These are phyloP conservation scores for Cordylochernes scorpioides DNA, from an alignment of 2,888 invertebrate genomes.

Conservation along the genomic window DNA sequence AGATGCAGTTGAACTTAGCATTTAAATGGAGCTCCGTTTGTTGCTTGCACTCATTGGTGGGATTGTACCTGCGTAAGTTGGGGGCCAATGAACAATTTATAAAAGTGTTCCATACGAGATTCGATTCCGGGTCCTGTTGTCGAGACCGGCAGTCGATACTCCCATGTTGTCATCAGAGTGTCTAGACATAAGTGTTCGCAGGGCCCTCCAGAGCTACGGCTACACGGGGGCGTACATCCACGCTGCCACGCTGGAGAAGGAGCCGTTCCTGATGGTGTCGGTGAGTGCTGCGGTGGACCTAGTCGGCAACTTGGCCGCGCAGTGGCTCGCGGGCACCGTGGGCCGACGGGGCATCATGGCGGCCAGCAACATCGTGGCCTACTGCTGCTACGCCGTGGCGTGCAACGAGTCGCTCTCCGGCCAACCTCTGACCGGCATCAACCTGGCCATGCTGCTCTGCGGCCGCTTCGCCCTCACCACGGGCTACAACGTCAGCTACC, in stretches of 20 bases:
- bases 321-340: constrained; percentile 3
- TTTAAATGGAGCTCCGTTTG: too few species aligned
- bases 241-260: constrained; percentile 5
- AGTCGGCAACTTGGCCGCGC: constrained; percentile 5
- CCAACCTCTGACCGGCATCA: background rate
- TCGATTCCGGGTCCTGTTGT: background rate
- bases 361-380: constrained; percentile 2
- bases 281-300: constrained; percentile 6
- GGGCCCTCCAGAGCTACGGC: constrained; percentile 3
- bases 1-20: too few species aligned
- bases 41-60: too few species aligned
- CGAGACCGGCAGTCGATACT: background rate
- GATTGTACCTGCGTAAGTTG: too few species aligned
- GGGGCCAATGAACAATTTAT: too few species aligned
- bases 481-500: constrained; percentile 6
- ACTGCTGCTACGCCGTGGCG: constrained; percentile 2
- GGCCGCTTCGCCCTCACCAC: constrained; percentile 5
- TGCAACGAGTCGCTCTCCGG: background rate
- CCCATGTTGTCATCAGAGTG: background rate
- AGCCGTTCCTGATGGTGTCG: constrained; percentile 6
- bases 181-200: background rate
- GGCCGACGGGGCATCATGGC: constrained; percentile 4
- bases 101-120: background rate
- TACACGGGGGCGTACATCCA: constrained; percentile 7
- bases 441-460: background rate